Evolutionary conservation across 2,888 invertebrate species (phyloP), one percentile per base, ranked within the genome.

Genomic region (Listrodromus nycthemerus): DNA sequence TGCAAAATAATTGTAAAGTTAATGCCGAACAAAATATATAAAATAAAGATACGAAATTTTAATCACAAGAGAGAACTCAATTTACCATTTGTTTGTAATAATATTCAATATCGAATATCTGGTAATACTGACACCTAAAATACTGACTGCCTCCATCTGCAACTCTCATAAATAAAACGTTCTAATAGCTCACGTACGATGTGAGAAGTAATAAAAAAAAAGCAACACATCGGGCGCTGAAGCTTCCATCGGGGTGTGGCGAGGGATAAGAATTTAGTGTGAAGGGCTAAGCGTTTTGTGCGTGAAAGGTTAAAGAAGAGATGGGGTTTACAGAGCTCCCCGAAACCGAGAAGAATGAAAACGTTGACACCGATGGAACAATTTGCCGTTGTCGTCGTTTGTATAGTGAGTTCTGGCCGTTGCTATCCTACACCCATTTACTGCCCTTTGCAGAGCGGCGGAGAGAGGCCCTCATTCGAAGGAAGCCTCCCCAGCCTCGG

Each of bases 321-420:
- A 79, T 52, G 84, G 79, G 84, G 84, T 81, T 84, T 58, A 67
- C 8, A 19, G 33, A 50, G 48, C 67, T 81, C 78, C 83, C 85
- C 82, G 63, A 78, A 84, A 69, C 55, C 70, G 85, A 82, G 81
- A 79, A 89, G 89, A 91, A 92, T 92, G 90, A 91, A 91, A 92
- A 91, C 89, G 91, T 92, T 89, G 87, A 86, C 86, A 83, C 86
- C 87, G 85, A 91, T 87, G 88, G 90, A 91, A 92, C 92, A 91
- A 92, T 92, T 92, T 91, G 91, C 91, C 90, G 90, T 86, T 80
- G 61, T 30, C n/a, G 82, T 50, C 65, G 79, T 75, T 70, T 58
- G 61, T 52, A 76, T 88, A 85, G 73, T 52, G 45, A 41, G 50
- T 63, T 74, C 73, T 45, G 30, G 50, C 21, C 13, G 50, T 16